A percentile compares a stretch with the other conserved stretches of the same genome.
Evolutionary conservation across 2,888 invertebrate species (phyloP).

Genomic region (Ophion slaviceki): DNA sequence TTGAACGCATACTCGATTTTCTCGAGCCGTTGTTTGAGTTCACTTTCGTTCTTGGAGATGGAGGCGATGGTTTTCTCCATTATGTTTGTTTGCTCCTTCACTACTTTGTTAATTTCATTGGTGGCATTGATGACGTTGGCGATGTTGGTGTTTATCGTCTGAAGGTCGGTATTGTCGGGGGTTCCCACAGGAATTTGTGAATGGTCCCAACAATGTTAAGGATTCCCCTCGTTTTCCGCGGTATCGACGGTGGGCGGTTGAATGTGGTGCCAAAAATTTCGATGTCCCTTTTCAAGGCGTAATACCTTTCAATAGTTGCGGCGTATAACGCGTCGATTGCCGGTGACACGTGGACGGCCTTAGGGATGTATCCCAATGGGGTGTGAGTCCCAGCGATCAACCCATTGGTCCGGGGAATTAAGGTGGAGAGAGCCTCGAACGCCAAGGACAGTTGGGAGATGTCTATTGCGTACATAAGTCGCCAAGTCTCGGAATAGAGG

Average conservation of each 20-base stretch:
- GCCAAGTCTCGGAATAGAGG: constrained; percentile 24
- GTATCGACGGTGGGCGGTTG: neutral
- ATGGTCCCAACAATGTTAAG: constrained; percentile 24
- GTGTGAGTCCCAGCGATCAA: neutral
- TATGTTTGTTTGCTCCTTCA: too few relatives aligned
- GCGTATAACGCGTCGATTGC: neutral
- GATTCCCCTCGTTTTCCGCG: constrained; percentile 3
- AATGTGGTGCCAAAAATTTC: neutral
- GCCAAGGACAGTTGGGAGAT: neutral
- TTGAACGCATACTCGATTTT: neutral
- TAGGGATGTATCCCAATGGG: neutral
- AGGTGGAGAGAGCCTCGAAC: neutral
- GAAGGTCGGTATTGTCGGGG: constrained; percentile 24
- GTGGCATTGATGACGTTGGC: too few relatives aligned
- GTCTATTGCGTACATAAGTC: constrained; percentile 16
- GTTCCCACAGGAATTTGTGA: constrained; percentile 22
- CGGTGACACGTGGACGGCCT: neutral
- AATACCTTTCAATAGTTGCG: neutral
- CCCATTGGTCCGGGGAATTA: neutral
- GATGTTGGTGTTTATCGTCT: too few relatives aligned
- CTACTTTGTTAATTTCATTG: too few relatives aligned
- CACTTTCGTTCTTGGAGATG: constrained; percentile 17
- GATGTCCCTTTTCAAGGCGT: neutral
- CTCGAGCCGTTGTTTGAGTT: constrained; percentile 1
- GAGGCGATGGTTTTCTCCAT: constrained; percentile 22